phyloP scores from a whole-genome alignment of 2,113 vertebrate genomes.

The Archocentrus centrarchus region DNA sequence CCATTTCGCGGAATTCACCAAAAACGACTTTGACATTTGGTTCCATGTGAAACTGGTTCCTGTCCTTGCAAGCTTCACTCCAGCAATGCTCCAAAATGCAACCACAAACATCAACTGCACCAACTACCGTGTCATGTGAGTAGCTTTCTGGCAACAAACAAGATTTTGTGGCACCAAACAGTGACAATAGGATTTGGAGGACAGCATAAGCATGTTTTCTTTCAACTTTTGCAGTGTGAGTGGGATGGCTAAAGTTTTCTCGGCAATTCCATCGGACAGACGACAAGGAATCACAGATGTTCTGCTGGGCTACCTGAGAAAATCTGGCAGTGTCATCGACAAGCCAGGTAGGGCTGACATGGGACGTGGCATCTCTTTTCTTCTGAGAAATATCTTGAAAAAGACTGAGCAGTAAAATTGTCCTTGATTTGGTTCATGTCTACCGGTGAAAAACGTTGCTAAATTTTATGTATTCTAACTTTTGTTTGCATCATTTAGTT shows the following conservation, averaged over 20 bases:
- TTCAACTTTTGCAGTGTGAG: conserved; percentile 7
- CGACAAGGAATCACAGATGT: neutral
- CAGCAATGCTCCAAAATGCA: conserved; percentile 38
- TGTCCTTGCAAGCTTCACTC: neutral
- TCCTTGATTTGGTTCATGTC: too few relatives aligned
- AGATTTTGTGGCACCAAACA: neutral
- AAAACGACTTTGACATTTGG: neutral
- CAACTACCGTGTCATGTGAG: conserved; percentile 56
- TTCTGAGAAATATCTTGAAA: too few relatives aligned
- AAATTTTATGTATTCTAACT: too few relatives aligned
- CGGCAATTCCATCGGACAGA: neutral
- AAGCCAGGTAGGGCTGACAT: conserved; percentile 1
- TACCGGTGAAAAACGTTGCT: too few relatives aligned
- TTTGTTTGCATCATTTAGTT: too few relatives aligned
- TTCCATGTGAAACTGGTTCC: conserved; percentile 46
- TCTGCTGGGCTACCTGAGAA: conserved; percentile 28
- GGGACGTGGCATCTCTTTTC: neutral
- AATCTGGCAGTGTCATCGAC: neutral
- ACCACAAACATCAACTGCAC: conserved; percentile 35
- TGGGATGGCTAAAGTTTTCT: conserved; percentile 10
- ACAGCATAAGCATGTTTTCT: neutral
- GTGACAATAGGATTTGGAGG: neutral
- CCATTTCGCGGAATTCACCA: conserved; percentile 13
- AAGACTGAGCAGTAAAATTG: too few relatives aligned
- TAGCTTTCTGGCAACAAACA: neutral